Conservation (phyloP, 2,888 invertebrate genomes). For the Malachius bipustulatus region DNA sequence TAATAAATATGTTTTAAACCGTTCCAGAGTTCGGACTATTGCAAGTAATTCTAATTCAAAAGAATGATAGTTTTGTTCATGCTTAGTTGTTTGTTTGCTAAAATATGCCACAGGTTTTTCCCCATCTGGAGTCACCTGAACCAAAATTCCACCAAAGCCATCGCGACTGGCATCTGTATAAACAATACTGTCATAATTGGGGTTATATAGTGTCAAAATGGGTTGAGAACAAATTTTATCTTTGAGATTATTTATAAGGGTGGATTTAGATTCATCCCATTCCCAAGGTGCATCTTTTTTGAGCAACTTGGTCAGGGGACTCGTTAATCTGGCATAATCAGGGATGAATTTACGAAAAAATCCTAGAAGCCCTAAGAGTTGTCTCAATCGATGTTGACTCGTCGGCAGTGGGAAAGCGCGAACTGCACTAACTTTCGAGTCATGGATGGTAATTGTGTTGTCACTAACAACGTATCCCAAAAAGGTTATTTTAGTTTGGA, state of each 20-base stretch:
- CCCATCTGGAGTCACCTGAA: constrained; percentile 10
- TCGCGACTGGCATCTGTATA: constrained; percentile 17
- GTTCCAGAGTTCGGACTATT: constrained; percentile 7
- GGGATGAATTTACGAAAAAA: constrained; percentile 11
- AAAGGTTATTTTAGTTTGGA: constrained; percentile 2
- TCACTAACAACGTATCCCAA: constrained; percentile 7
- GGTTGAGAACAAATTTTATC: constrained; percentile 8
- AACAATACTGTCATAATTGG: constrained; percentile 9
- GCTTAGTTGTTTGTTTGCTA: constrained; percentile 11
- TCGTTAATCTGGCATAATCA: constrained; percentile 3
- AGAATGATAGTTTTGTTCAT: constrained; percentile 16
- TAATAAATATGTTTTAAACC: constrained; percentile 10
- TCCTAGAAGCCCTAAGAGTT: constrained; percentile 9
- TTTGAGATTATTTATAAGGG: constrained; percentile 6
- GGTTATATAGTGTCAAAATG: constrained; percentile 14
- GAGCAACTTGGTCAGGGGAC: constrained; percentile 6
- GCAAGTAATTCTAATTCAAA: constrained; percentile 15
- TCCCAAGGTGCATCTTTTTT: constrained; percentile 7
- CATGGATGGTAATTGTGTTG: constrained; percentile 2
- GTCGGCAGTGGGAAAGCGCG: constrained; percentile 7
- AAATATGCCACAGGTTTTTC: constrained; percentile 14
- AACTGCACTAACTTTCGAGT: constrained; percentile 3
- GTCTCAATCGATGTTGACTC: constrained; percentile 7
- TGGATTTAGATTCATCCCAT: constrained; percentile 2
- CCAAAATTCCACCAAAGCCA: constrained; percentile 15